Percentiles rank a stretch among this genome's conserved stretches.
These are phyloP conservation scores for Limnephilus rhombicus DNA, from an alignment of 2,888 invertebrate genomes.

Conservation along the genomic window DNA sequence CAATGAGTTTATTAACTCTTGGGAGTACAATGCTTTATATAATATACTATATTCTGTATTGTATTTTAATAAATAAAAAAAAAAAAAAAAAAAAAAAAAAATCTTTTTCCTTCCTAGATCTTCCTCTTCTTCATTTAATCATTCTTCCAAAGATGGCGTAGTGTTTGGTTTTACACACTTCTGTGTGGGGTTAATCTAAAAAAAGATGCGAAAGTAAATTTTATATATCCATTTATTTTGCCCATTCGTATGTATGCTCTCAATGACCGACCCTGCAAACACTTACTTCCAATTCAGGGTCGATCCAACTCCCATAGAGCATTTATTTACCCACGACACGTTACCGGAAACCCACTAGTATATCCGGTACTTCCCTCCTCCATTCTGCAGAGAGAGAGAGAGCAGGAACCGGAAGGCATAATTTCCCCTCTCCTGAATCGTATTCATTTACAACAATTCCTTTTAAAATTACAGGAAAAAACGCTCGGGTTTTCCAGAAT, in stretches of 20 bases:
- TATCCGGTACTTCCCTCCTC: constrained; percentile 44
- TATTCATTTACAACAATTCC: constrained; percentile 49
- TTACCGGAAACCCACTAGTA: constrained; percentile 44
- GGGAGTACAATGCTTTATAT: no score
- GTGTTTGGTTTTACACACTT: no score
- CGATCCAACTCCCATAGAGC: not conserved
- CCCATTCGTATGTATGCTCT: not conserved
- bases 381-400: constrained; percentile 15
- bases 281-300: constrained; percentile 32
- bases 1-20: no score
- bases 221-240: not conserved
- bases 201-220: not conserved
- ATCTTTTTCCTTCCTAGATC: no score
- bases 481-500: not conserved
- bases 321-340: constrained; percentile 39
- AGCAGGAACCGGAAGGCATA: constrained; percentile 50
- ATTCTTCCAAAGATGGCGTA: no score
- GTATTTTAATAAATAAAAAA: no score
- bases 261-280: not conserved
- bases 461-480: constrained; percentile 31
- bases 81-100: no score
- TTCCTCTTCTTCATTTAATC: no score
- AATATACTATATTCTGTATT: no score
- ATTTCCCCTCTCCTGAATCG: constrained; percentile 47
- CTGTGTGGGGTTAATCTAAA: no score